Conservation (phyloP, 2,113 vertebrate genomes). For the Neodontobutis hainanensis region DNA sequence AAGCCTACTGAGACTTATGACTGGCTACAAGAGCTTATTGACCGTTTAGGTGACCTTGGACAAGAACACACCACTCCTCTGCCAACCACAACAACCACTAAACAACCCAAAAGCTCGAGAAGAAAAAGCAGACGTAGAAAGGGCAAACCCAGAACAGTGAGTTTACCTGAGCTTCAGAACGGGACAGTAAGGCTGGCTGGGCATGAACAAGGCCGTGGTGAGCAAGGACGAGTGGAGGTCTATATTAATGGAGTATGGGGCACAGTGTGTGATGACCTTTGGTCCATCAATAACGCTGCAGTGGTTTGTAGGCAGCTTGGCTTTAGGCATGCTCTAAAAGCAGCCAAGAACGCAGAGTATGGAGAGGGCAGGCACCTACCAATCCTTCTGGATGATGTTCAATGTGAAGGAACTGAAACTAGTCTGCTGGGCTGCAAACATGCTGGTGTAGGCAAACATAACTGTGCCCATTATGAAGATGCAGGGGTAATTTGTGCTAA, state of each 20-base stretch:
- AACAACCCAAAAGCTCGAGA: conserved; percentile 28
- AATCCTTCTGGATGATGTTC: conserved; percentile 90
- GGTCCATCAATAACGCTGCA: conserved; percentile 74
- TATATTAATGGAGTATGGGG: conserved; percentile 85
- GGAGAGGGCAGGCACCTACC: conserved; percentile 82
- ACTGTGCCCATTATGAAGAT: conserved; percentile 91
- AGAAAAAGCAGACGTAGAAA: conserved; percentile 68
- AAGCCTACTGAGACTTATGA: conserved; percentile 46
- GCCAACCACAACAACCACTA: conserved; percentile 35
- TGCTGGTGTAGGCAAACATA: conserved; percentile 79
- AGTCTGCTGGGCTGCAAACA: conserved; percentile 87
- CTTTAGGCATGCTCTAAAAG: conserved; percentile 79
- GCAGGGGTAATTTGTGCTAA: conserved; percentile 87
- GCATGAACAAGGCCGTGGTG: conserved; percentile 40
- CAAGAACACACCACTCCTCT: conserved; percentile 14
- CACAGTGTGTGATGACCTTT: conserved; percentile 91
- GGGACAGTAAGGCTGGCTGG: conserved; percentile 83
- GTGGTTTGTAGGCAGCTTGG: conserved; percentile 94
- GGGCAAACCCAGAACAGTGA: conserved; percentile 41
- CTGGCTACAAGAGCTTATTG: conserved; percentile 70
- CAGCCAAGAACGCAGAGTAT: conserved; percentile 85
- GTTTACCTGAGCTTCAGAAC: conserved; percentile 1
- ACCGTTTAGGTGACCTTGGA: conserved; percentile 36
- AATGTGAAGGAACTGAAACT: conserved; percentile 82
- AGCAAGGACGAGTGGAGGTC: conserved; percentile 87